A percentile compares a stretch with the other conserved stretches of the same genome.
phyloP scores from a whole-genome alignment of 2,113 vertebrate species.

The Petrocephalus zakoni region DNA sequence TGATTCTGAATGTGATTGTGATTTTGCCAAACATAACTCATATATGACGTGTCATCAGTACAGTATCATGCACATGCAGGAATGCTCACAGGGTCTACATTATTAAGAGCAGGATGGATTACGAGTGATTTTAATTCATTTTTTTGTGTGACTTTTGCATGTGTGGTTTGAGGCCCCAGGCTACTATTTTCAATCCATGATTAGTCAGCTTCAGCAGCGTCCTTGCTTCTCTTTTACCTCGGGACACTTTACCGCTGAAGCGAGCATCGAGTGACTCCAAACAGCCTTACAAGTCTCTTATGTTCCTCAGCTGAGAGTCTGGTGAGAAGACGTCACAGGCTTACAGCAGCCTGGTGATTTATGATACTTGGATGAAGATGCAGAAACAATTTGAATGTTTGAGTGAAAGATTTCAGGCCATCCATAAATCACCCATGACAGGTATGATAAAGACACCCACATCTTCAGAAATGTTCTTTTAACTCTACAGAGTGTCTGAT shows the following conservation, averaged over 20 bases:
- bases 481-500: slow-evolving; percentile 21
- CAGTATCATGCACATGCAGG: neutral
- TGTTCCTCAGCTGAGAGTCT: neutral
- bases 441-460: slow-evolving; percentile 27
- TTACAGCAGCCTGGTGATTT: neutral
- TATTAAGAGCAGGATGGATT: neutral
- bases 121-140: neutral
- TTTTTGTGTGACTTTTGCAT: neutral
- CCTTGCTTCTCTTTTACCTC: neutral
- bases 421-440: slow-evolving; percentile 30
- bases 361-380: slow-evolving; percentile 7
- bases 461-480: slow-evolving; percentile 18
- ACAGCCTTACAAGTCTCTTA: neutral
- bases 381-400: neutral
- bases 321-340: neutral
- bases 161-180: neutral
- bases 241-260: neutral
- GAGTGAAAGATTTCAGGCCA: slow-evolving; percentile 8
- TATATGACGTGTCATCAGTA: neutral
- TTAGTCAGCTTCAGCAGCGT: neutral
- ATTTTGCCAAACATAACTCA: neutral
- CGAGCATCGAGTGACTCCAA: neutral
- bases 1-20: neutral
- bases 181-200: neutral
- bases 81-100: neutral